Conservation (phyloP, 2,113 vertebrate species). For the Abramis brama region DNA sequence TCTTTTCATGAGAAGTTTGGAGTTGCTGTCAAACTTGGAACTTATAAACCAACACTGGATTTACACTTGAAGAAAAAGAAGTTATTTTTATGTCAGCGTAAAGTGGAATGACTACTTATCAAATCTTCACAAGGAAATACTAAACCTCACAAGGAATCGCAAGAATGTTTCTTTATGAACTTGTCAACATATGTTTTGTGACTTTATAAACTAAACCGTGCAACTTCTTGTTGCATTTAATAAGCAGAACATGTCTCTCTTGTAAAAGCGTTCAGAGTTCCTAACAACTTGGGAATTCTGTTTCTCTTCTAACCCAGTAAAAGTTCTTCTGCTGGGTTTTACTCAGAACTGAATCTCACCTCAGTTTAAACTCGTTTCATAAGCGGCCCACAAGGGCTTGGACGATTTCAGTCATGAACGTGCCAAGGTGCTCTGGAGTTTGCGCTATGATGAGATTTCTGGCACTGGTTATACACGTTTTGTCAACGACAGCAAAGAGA, state of each 20-base stretch:
- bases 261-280: not conserved
- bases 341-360: not conserved
- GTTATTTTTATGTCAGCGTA: not conserved
- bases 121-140: slow-evolving; percentile 19
- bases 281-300: not conserved
- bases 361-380: slow-evolving; percentile 15
- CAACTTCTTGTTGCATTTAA: not conserved
- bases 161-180: slow-evolving; percentile 2
- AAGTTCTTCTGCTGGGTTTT: not conserved
- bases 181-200: not conserved
- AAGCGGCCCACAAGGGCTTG: slow-evolving; percentile 1
- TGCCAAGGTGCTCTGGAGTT: slow-evolving; percentile 60
- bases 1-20: not conserved
- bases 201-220: not conserved
- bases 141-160: slow-evolving; percentile 33
- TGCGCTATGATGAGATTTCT: slow-evolving; percentile 61
- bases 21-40: not conserved
- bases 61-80: slow-evolving; percentile 7
- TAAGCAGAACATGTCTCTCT: not conserved
- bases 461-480: slow-evolving; percentile 67
- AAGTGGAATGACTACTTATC: slow-evolving; percentile 27
- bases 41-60: not conserved
- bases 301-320: slow-evolving; percentile 11
- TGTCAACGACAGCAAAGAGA: slow-evolving; percentile 69
- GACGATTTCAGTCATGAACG: slow-evolving; percentile 63